Percentiles rank a stretch among this genome's conserved stretches.
phyloP scores from a whole-genome alignment of 1,140 invertebrate genomes.

The Alviniconcha marisindica region DNA sequence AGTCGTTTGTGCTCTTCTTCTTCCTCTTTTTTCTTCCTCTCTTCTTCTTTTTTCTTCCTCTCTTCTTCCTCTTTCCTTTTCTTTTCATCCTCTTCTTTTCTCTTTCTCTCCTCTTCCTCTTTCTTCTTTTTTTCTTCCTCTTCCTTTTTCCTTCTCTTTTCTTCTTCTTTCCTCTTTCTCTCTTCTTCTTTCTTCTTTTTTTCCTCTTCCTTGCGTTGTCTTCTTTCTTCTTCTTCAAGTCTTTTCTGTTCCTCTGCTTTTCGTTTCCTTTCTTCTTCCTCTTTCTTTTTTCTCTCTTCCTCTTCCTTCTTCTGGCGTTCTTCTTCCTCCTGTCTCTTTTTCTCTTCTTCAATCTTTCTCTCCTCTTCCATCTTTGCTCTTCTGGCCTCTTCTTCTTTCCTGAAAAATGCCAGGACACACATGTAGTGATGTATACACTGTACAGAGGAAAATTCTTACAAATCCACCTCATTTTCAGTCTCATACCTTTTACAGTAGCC shows the following conservation, averaged over 20 bases:
- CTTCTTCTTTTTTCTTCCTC: conserved; percentile 45
- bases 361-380: conserved; percentile 3
- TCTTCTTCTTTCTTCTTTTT: conserved; percentile 22
- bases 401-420: no score
- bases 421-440: no score
- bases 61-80: conserved; percentile 35
- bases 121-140: background rate
- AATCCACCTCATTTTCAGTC: no score
- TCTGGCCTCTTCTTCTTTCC: conserved; percentile 28
- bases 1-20: background rate
- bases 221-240: conserved; percentile 30
- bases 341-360: conserved; percentile 31
- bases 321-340: conserved; percentile 12
- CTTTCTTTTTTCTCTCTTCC: background rate
- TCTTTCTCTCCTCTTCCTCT: background rate
- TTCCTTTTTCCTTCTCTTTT: conserved; percentile 3
- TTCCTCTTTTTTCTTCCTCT: conserved; percentile 29
- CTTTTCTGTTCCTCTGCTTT: conserved; percentile 38
- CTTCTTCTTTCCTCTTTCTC: conserved; percentile 17
- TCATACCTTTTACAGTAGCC: no score
- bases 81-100: conserved; percentile 44
- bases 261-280: background rate
- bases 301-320: background rate
- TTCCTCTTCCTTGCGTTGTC: no score
- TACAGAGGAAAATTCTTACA: no score